Evolutionary conservation across 2,797 vertebrate genomes (phyloP), one percentile per base, ranked within the genome.

Genomic region (Lateolabrax maculatus): DNA sequence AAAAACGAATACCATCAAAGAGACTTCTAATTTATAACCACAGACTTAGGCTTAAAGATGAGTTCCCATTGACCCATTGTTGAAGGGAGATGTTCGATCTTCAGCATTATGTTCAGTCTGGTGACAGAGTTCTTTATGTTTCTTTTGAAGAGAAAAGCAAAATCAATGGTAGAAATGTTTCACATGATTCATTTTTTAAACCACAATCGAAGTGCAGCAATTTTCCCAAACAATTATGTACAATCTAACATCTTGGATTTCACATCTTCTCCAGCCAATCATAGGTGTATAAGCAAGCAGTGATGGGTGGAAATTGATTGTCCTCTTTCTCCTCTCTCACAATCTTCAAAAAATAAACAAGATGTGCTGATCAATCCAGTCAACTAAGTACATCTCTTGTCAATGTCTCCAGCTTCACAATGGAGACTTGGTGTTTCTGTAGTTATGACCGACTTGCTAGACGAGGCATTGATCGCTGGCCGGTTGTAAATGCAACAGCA

Each of bases 191-290:
- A 93, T 96, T 96, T n/a, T 92, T 86, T 93, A 85, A 90, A 89
- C 90, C 94, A 96, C 96, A 90, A 96, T 97, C 95, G 87, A 94
- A 95, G 91, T 77, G 80, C 87, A 39, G 95, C 96, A 96, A 97
- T 98, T 97, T 97, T 84, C 94, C 90, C 83, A 95, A 96, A 96
- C 96, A 96, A 97, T 98, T 97, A 97, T 92, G 94, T 95, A 93
- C 95, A 95, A 97, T 97, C 94, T 86, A 89, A 91, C 94, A 92
- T 94, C 92, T 94, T 81, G 90, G 70, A 91, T 89, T 71, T 92
- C 89, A 86, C 81, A 49, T 87, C 84, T 92, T 84, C 90, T 53
- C 51, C 79, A 70, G 62, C 93, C 87, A 93, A 87, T 95, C 92
- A 80, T 13, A 91, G 90, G 62, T 79, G 69, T 87, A 75, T 78